phyloP scores from a whole-genome alignment of 1,140 invertebrate species.

The Aricia agestis region DNA sequence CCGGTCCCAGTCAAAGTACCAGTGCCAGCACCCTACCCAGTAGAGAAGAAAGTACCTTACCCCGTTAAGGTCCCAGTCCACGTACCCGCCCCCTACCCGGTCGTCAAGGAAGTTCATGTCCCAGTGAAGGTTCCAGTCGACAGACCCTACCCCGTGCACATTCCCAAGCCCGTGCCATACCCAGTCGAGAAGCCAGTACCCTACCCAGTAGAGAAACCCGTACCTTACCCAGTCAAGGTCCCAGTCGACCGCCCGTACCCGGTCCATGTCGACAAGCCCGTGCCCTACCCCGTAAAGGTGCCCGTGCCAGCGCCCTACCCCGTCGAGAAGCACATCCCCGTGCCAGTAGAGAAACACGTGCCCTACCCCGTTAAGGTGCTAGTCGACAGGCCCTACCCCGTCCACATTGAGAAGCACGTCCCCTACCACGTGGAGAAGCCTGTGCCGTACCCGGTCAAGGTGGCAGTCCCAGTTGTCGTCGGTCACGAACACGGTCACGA shows the following conservation, averaged over 20 bases:
- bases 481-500: conserved; percentile 68
- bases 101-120: conserved; percentile 79
- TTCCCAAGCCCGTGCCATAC: conserved; percentile 80
- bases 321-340: conserved; percentile 82
- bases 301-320: conserved; percentile 76
- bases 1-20: conserved; percentile 76
- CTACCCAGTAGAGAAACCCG: conserved; percentile 81
- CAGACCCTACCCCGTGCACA: conserved; percentile 84
- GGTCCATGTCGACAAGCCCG: conserved; percentile 76
- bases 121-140: conserved; percentile 84
- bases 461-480: conserved; percentile 77
- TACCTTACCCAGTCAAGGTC: conserved; percentile 80
- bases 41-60: conserved; percentile 79
- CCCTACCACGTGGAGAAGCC: conserved; percentile 77
- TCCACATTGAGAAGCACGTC: conserved; percentile 78
- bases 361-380: conserved; percentile 79
- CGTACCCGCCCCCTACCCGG: conserved; percentile 80
- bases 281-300: conserved; percentile 78
- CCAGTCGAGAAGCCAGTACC: conserved; percentile 82
- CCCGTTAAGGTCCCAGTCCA: conserved; percentile 81
- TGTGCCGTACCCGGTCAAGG: conserved; percentile 79
- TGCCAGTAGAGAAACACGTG: conserved; percentile 80
- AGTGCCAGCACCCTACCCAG: conserved; percentile 76
- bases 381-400: conserved; percentile 78
- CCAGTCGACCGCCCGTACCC: conserved; percentile 78